phyloP scores from a whole-genome alignment of 2,113 vertebrate species.

The Nannospalax galili region DNA sequence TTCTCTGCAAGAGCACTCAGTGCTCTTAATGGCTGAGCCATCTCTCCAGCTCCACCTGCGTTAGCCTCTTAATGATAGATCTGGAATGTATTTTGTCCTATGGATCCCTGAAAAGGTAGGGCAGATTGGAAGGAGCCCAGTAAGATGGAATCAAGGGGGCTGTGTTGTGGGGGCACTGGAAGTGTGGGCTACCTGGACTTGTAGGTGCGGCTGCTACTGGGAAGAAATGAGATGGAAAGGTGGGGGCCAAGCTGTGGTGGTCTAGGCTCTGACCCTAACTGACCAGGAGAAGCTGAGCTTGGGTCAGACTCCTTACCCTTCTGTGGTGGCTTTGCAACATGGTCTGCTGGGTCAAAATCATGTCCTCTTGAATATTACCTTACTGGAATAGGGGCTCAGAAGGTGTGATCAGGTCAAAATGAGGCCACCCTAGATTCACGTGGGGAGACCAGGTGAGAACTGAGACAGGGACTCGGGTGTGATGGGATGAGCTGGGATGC shows the following conservation, averaged over 20 bases:
- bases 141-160: rapidly evolving
- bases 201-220: not conserved
- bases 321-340: rapidly evolving
- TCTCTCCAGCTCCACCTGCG: too few species aligned
- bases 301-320: not conserved
- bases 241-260: rapidly evolving
- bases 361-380: rapidly evolving
- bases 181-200: rapidly evolving
- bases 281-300: not conserved
- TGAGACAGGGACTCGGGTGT: not conserved
- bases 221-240: too few species aligned
- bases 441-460: rapidly evolving
- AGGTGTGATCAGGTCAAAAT: not conserved
- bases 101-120: not conserved
- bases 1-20: too few species aligned
- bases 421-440: rapidly evolving
- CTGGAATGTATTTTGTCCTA: not conserved
- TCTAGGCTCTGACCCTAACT: not conserved
- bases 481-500: not conserved
- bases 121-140: rapidly evolving
- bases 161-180: too few species aligned
- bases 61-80: not conserved
- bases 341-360: too few species aligned
- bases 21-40: too few species aligned
- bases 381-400: not conserved